These are phyloP conservation scores for Nasua narica DNA, from an alignment of 2,797 vertebrate genomes.

Conservation along the genomic window DNA sequence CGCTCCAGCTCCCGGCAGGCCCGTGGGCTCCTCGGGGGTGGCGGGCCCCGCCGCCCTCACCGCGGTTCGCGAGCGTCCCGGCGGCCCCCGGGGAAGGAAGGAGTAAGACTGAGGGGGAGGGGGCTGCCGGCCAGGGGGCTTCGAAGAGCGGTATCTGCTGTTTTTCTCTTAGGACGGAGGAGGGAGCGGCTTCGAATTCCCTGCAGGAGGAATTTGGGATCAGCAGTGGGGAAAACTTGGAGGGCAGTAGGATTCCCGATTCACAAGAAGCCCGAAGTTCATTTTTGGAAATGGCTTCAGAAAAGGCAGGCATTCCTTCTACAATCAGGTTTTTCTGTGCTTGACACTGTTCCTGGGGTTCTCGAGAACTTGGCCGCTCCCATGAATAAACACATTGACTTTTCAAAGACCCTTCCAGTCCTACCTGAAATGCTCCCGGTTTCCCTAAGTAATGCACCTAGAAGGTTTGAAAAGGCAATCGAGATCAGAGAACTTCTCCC, in stretches of 20 bases:
- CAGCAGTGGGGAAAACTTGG: background rate
- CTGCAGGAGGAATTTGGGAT: background rate
- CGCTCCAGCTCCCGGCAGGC: background rate
- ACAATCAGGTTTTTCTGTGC: background rate
- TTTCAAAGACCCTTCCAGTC: background rate
- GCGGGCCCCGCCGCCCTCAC: background rate
- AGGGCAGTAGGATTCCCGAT: background rate
- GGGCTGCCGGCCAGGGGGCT: too few relatives aligned
- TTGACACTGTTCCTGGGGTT: background rate
- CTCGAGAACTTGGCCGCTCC: background rate
- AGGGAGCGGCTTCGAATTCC: background rate
- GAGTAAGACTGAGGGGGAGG: too few relatives aligned
- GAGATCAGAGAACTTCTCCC: background rate
- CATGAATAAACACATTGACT: background rate
- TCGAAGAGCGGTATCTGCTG: background rate
- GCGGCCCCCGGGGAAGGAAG: background rate
- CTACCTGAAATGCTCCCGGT: background rate
- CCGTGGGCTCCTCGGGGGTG: background rate
- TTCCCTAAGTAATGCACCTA: background rate
- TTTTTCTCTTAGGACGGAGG: background rate
- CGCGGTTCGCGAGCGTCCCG: rapidly evolving
- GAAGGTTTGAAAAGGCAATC: background rate
- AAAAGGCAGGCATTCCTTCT: background rate
- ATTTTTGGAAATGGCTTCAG: background rate
- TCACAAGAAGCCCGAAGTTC: background rate